These are phyloP conservation scores for Herpailurus yagouaroundi DNA, from an alignment of 2,113 vertebrate species.

Conservation along the genomic window DNA sequence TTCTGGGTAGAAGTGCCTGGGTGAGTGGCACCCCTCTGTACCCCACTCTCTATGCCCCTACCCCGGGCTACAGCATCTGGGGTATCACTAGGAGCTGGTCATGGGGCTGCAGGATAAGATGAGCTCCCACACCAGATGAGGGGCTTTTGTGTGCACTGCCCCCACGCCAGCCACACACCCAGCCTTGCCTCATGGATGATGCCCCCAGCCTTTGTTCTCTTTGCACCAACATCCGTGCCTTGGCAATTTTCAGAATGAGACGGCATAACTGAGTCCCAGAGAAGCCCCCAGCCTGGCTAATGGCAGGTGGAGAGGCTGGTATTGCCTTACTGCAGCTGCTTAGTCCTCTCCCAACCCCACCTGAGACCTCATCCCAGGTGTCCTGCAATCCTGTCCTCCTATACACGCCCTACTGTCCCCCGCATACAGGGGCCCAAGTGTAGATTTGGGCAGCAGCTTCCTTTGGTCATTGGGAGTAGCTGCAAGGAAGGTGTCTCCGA, in stretches of 20 bases:
- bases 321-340: neutral
- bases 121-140: neutral
- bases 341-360: neutral
- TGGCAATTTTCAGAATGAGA: neutral
- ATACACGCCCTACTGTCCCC: neutral
- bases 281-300: neutral
- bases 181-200: neutral
- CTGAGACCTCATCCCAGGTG: neutral
- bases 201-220: neutral
- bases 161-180: fast-evolving
- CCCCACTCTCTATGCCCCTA: neutral
- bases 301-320: neutral
- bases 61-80: neutral
- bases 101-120: neutral
- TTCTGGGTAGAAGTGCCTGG: neutral
- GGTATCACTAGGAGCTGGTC: neutral
- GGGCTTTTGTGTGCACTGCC: neutral
- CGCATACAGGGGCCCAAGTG: neutral
- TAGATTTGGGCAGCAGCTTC: neutral
- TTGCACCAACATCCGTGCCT: neutral
- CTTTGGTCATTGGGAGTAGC: neutral
- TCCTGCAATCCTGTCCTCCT: neutral
- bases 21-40: neutral
- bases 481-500: neutral
- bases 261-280: neutral